These are phyloP conservation scores for Pardosa pseudoannulata DNA, from an alignment of 2,888 invertebrate genomes.

Conservation along the genomic window DNA sequence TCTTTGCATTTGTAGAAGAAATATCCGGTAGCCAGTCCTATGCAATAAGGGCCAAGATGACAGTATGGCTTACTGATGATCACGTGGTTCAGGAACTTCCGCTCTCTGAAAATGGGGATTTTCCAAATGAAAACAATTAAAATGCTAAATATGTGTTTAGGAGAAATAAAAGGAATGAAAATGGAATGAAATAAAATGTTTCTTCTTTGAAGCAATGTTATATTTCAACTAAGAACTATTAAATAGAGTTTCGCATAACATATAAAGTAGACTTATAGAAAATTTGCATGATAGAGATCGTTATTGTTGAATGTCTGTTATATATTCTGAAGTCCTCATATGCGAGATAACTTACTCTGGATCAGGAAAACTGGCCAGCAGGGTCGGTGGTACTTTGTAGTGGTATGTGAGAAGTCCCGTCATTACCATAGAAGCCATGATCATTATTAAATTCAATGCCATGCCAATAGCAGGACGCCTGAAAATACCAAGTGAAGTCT, in stretches of 20 bases:
- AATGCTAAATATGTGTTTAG: background rate
- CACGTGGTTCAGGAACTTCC: slow-evolving; percentile 65
- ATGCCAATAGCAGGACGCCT: slow-evolving; percentile 55
- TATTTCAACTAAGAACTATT: too few species aligned
- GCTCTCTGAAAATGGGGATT: slow-evolving; percentile 29
- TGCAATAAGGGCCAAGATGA: slow-evolving; percentile 69
- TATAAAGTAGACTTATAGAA: too few species aligned
- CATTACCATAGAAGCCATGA: slow-evolving; percentile 62
- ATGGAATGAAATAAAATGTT: background rate
- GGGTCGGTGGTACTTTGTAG: slow-evolving; percentile 65
- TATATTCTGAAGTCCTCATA: too few species aligned
- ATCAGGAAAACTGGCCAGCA: slow-evolving; percentile 61
- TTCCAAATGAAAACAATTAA: too few species aligned
- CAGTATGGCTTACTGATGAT: slow-evolving; percentile 69
- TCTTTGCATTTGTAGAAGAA: slow-evolving; percentile 52
- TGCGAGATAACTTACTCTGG: slow-evolving; percentile 56
- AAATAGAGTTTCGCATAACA: too few species aligned
- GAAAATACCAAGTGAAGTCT: background rate
- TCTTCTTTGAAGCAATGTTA: too few species aligned
- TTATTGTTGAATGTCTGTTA: too few species aligned
- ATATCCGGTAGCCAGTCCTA: slow-evolving; percentile 67
- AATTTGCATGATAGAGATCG: too few species aligned
- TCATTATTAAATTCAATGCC: slow-evolving; percentile 57
- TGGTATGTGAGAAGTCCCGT: slow-evolving; percentile 61
- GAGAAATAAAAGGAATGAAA: background rate